A percentile compares a stretch with the other conserved stretches of the same genome.
Conservation (phyloP, 2,113 vertebrate genomes). For the Romanogobio albipinnatus region DNA sequence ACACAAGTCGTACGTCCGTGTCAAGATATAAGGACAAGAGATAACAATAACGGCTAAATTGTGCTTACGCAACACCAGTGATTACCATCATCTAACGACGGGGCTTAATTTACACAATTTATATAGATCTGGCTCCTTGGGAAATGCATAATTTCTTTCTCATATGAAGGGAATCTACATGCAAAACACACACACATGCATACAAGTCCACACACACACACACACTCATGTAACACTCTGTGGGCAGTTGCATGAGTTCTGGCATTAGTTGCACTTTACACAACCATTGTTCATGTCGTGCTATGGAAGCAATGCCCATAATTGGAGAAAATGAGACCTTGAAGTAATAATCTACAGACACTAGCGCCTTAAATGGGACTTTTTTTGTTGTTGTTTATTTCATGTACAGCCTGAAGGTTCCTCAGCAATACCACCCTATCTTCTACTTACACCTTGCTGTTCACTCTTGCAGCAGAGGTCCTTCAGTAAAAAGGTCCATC, state of each 20-base stretch:
- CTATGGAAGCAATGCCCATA: too few relatives aligned
- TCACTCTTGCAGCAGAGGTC: constrained; percentile 50
- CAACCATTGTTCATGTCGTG: too few relatives aligned
- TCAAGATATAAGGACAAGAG: constrained; percentile 74
- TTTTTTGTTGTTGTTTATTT: constrained; percentile 18
- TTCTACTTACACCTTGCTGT: constrained; percentile 55
- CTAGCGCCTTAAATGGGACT: constrained; percentile 67
- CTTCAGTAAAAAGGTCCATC: constrained; percentile 36
- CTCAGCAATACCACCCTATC: constrained; percentile 52
- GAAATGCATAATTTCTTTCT: too few relatives aligned
- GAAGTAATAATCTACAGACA: constrained; percentile 60
- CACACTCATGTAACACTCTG: too few relatives aligned
- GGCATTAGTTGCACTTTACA: too few relatives aligned
- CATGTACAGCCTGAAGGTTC: constrained; percentile 53
- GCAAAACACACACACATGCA: too few relatives aligned
- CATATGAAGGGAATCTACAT: too few relatives aligned
- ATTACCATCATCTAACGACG: constrained; percentile 71
- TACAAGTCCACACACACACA: too few relatives aligned
- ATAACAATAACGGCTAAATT: constrained; percentile 68
- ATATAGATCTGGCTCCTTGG: too few relatives aligned
- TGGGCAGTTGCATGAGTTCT: too few relatives aligned
- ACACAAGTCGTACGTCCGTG: constrained; percentile 76
- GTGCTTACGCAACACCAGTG: constrained; percentile 58
- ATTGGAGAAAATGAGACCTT: too few relatives aligned
- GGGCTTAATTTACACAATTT: too few relatives aligned